Base-by-base conservation (phyloP, 2,113 vertebrate genomes). In the Nymphicus hollandicus region DNA sequence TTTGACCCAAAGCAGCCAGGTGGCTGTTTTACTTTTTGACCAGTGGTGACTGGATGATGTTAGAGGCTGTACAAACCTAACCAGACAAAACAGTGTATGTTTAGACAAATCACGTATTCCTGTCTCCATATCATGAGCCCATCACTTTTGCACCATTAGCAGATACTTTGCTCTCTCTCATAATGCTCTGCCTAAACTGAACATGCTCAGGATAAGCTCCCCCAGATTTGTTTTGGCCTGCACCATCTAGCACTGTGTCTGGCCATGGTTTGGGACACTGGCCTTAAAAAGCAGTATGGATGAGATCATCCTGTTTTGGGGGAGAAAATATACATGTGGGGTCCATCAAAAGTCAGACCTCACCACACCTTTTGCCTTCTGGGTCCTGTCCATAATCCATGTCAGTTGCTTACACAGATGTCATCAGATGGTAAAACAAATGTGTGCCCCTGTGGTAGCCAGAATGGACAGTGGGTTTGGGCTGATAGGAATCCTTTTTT, bases 371-470 rank as follows among this genome's bases (percentile, higher is more conserved):
- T 49, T 79, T 63, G 33, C n/a, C 24, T 20, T 58, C 37, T 72
- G 31, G 16, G 28, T 64, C 16, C 28, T 41, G 41, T 7, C 31
- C 39, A 3, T 13, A 25, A 37, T 19, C 17, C 15, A 3, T 24
- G 82, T 55, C 66, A 29, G 3, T 6, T 1, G 0, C 19, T 65
- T 74, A 33, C 10, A 19, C 13, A 41, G 20, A 35, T 17, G 61
- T 41, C 13, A 41, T 6, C 22, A 47, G 72, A 18, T 31, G 35
- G 35, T 15, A 53, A 53, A n/a, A 79, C 8, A 60, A 74, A 39
- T 1, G 10, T 0, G 1, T 66, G 8, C 1, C 35, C 8, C 7
- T 17, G 35, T 3, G 5, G 19, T 24, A 27, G 8, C 28, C 29
- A 52, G 33, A 50, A 64, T 7, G 7, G 39, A 50, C 23, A 70